Evolutionary conservation across 2,113 vertebrate species (phyloP).

Genomic region (Tor tambroides): DNA sequence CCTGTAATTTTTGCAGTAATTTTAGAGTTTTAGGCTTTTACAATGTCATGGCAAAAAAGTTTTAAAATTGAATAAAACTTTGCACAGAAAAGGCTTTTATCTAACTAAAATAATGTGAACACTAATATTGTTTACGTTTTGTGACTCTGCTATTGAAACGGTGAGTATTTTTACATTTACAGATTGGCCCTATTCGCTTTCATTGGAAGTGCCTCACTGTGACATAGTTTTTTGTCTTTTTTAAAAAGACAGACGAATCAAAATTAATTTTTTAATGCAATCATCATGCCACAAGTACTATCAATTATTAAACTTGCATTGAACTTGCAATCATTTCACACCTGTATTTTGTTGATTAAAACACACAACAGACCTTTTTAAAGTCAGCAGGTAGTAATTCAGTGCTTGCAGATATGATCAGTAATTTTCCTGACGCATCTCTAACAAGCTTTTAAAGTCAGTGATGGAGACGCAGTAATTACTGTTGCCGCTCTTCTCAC

Average conservation of each 20-base stretch:
- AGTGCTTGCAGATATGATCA: conserved; percentile 14
- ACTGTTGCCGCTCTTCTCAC: conserved; percentile 33
- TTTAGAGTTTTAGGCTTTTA: background rate
- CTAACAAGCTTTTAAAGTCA: conserved; percentile 52
- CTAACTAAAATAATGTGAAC: background rate
- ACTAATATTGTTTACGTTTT: background rate
- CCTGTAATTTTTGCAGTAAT: background rate
- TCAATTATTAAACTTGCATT: background rate
- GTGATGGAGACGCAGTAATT: conserved; percentile 43
- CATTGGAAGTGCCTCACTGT: background rate
- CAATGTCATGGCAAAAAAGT: background rate
- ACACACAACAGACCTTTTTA: background rate
- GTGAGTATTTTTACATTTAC: background rate
- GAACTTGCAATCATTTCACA: background rate
- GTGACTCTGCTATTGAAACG: background rate
- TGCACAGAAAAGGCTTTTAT: background rate
- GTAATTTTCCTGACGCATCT: conserved; percentile 21
- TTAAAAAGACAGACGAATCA: background rate
- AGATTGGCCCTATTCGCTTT: background rate
- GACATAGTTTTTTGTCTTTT: background rate
- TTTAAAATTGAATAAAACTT: background rate
- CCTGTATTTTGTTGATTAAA: background rate
- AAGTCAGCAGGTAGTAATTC: conserved; percentile 29
- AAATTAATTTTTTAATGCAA: background rate
- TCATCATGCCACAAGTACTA: background rate